Base-by-base conservation (phyloP, 2,888 invertebrate species). In the Eretmocerus hayati region DNA sequence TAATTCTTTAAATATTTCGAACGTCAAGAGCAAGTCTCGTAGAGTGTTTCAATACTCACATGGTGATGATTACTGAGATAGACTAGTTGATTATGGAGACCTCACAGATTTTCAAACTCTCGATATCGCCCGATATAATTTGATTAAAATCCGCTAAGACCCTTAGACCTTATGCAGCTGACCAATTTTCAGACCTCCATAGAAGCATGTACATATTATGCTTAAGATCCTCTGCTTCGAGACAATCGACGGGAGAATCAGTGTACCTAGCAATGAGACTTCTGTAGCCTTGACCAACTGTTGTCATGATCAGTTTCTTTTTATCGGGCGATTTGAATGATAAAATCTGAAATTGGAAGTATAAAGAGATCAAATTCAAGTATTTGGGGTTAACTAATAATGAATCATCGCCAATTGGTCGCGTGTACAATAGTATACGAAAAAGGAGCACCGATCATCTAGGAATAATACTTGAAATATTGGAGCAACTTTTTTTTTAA, bases 281-380 rank as follows among this genome's bases (percentile, higher is more conserved):
- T 13, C 92, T 79, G 71, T 92, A 92, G 0, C 91, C 90, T 56
- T 82, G 79, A 0, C 92, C 92, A 52, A 92, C 81, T 1, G 90
- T 89, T 0, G 84, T 89, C 54, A 91, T 80, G 66, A 50, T 80
- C 65, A 50, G 70, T 67, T 60, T 73, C 70, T 45, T 75, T 71
- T 56, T 74, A 63, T 65, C 72, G 46, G 57, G 63, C 58, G 66
- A 73, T 66, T 62, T 71, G 56, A 67, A 69, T 20, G 63, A 64
- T 48, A 65, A 62, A 32, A 69, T 70, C 50, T 60, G 54, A 1
- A 31, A 45, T 31, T 19, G 16, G n/a, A n/a, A n/a, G n/a, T n/a
- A n/a, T 26, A 38, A 23, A 31, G 1, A 36, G 6, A 5, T 32
- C 16, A 30, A 19, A 2, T 20, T 43, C 13, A 31, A 38, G 13